Evolutionary conservation across 2,888 invertebrate species (phyloP), one percentile per base, ranked within the genome.

Genomic region (Matsumyia berberina): DNA sequence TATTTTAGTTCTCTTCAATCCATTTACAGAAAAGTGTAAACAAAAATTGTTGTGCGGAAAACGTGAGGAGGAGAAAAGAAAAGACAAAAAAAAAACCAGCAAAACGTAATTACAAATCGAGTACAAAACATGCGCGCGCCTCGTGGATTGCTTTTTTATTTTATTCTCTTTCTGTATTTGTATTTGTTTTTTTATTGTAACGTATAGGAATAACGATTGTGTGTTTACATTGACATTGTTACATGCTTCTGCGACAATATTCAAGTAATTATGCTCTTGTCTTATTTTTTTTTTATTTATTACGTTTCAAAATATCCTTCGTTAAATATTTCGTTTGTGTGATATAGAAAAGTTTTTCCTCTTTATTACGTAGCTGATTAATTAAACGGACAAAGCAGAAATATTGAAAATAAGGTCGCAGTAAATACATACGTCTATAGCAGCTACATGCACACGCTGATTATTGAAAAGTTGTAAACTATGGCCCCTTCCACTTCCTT

Each of bases 101-200:
- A 72, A 72, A 31, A 60, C 60, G 49, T 72, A 72, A 72, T 72
- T 62, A 72, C 72, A 46, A 35, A 46, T 46, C 73, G 62, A 15
- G 33, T 64, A 53, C 42, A 35, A 55, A 42, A 70, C 70, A 70
- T 31, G 72, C 60, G 51, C 60, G 51, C 31, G 51, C 42, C 72
- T 51, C 62, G 51, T 72, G 51, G 31, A 42, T 57, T 44, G 24
- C 2, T 24, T 24, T n/a, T 24, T 24, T 24, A 24, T 24, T 24
- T 24, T 24, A 4, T 24, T 24, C 24, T 24, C 42, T 35, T 69
- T 55, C 17, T 17, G 5, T 53, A 3, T 33, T 19, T 55, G 2
- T 35, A 17, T 55, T 37, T 4, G 9, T 49, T 29, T 19, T 51
- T 66, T 62, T 7, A 44, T n/a, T 17, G 24, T 24, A 62, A 44